These are phyloP conservation scores for Eubucco bourcierii DNA, from an alignment of 2,113 vertebrate genomes.

Conservation along the genomic window DNA sequence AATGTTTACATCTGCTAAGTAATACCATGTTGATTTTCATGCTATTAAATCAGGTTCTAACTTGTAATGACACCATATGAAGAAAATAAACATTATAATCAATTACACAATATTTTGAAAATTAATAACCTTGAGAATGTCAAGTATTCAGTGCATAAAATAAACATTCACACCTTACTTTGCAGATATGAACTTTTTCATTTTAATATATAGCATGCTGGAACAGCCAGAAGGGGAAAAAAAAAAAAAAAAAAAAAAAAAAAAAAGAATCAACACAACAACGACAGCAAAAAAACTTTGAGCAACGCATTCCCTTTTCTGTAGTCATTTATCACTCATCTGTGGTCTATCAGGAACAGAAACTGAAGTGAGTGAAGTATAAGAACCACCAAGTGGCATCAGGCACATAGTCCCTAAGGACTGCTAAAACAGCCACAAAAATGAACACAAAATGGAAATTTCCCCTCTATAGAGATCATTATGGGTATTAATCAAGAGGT, in stretches of 20 bases:
- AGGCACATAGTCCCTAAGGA: slow-evolving; percentile 11
- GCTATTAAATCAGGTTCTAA: slow-evolving; percentile 14
- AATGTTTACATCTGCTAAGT: background rate
- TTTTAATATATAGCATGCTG: slow-evolving; percentile 10
- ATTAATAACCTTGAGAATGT: slow-evolving; percentile 6
- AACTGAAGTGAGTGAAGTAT: background rate
- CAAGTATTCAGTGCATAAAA: background rate
- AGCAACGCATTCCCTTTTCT: slow-evolving; percentile 34
- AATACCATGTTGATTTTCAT: background rate
- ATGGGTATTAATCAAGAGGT: background rate
- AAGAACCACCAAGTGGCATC: background rate
- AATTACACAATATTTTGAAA: background rate
- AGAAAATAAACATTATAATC: background rate
- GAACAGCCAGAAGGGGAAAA: slow-evolving; percentile 1
- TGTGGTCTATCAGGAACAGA: background rate
- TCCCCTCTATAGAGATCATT: background rate
- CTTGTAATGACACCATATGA: background rate
- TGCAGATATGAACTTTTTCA: slow-evolving; percentile 43
- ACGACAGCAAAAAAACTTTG: background rate
- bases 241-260: background rate
- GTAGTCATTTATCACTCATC: slow-evolving; percentile 34
- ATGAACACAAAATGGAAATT: slow-evolving; percentile 14
- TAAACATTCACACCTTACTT: background rate
- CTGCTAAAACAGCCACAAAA: slow-evolving; percentile 22
- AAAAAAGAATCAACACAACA: background rate